Percentiles rank a stretch among this genome's conserved stretches.
phyloP scores from a whole-genome alignment of 2,888 invertebrate genomes.

The Odontomyia ornata region DNA sequence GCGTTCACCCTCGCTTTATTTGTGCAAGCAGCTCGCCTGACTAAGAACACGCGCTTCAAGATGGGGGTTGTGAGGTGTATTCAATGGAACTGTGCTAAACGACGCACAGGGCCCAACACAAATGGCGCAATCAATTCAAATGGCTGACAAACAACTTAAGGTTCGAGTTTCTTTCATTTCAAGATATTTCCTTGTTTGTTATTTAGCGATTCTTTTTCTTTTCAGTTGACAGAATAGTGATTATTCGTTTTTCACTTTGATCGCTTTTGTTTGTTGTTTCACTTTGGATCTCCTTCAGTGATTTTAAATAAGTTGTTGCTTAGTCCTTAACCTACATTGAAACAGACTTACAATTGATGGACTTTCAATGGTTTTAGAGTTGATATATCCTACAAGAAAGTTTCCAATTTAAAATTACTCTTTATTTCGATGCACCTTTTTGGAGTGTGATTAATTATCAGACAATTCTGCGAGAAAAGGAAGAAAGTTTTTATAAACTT shows the following conservation, averaged over 20 bases:
- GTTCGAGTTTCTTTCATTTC: conserved; percentile 42
- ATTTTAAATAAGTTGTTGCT: too few relatives aligned
- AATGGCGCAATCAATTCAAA: conserved; percentile 52
- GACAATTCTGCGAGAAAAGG: too few relatives aligned
- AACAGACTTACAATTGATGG: too few relatives aligned
- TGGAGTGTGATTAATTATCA: too few relatives aligned
- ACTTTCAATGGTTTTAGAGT: too few relatives aligned
- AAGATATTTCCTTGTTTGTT: conserved; percentile 22
- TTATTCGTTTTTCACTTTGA: conserved; percentile 27
- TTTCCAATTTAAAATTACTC: too few relatives aligned
- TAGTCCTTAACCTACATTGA: too few relatives aligned
- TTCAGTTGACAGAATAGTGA: conserved; percentile 9
- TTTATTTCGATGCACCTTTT: too few relatives aligned
- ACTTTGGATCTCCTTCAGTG: neutral
- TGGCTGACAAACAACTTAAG: conserved; percentile 49
- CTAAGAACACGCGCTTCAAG: neutral
- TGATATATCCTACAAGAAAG: too few relatives aligned
- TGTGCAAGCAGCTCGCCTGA: neutral
- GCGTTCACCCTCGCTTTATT: conserved; percentile 12
- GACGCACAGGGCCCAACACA: conserved; percentile 37
- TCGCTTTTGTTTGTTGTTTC: conserved; percentile 29
- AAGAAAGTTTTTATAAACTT: too few relatives aligned
- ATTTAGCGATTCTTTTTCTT: conserved; percentile 9
- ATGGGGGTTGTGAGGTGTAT: conserved; percentile 8
- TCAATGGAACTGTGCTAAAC: neutral